Percentiles rank a stretch among this genome's conserved stretches.
These are phyloP conservation scores for Holothuria glaberrima DNA, from an alignment of 35 echinoderm and acorn worm species.

Conservation along the genomic window DNA sequence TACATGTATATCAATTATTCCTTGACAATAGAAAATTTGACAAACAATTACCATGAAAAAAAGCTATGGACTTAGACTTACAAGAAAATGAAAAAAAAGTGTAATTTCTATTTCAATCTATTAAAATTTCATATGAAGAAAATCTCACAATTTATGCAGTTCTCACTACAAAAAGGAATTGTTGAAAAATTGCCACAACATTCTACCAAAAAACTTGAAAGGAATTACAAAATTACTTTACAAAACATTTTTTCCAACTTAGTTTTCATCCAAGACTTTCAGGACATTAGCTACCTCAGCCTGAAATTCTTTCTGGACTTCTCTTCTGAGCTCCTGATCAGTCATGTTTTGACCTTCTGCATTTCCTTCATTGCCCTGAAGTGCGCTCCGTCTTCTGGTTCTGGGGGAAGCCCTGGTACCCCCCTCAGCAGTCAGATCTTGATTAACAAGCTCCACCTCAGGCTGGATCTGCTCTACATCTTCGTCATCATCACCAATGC, in stretches of 20 bases:
- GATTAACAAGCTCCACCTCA: not conserved
- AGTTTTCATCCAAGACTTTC: constrained; percentile 51
- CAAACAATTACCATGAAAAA: too few relatives aligned
- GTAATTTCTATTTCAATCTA: constrained; percentile 30
- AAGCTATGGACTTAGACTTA: not conserved
- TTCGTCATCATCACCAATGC: constrained; percentile 16
- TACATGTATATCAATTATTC: too few relatives aligned
- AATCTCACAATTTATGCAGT: constrained; percentile 18
- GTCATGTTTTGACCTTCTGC: not conserved
- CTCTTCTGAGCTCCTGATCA: constrained; percentile 22
- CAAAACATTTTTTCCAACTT: constrained; percentile 12
- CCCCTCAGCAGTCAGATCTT: not conserved
- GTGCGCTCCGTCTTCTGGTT: not conserved
- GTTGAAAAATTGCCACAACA: constrained; percentile 53
- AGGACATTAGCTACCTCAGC: constrained; percentile 46
- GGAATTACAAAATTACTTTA: not conserved
- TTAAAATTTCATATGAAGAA: constrained; percentile 46
- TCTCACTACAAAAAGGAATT: constrained; percentile 25
- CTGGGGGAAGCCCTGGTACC: not conserved
- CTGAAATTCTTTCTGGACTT: constrained; percentile 62
- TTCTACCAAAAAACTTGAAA: constrained; percentile 25
- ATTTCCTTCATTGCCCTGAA: not conserved
- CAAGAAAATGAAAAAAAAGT: not conserved
- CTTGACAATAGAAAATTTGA: too few relatives aligned
- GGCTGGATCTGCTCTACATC: not conserved